These are phyloP conservation scores for Helicoverpa zea DNA, from an alignment of 1,140 invertebrate genomes.

Conservation along the genomic window DNA sequence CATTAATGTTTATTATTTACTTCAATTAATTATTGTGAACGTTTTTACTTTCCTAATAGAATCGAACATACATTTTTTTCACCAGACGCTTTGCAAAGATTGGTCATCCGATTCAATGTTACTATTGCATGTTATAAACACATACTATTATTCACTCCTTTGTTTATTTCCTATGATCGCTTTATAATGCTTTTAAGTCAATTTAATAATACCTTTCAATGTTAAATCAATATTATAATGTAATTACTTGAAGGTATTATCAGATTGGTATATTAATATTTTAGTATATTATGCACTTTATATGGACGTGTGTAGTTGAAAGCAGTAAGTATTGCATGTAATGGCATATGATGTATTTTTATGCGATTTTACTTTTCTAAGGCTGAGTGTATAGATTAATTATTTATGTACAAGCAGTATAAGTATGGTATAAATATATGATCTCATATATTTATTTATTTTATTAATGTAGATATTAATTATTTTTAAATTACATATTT, in stretches of 20 bases:
- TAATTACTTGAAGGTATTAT: neutral
- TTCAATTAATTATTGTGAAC: slow-evolving; percentile 2
- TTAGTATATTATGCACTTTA: slow-evolving; percentile 8
- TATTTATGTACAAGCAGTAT: neutral
- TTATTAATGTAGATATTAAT: neutral
- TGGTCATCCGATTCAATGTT: slow-evolving; percentile 49
- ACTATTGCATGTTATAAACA: slow-evolving; percentile 60
- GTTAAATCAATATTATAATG: neutral
- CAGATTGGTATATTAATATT: slow-evolving; percentile 15
- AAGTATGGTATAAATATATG: neutral
- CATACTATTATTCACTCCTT: slow-evolving; percentile 54
- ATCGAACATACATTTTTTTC: slow-evolving; percentile 44
- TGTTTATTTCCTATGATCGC: slow-evolving; percentile 4
- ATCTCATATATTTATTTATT: neutral
- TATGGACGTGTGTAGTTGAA: slow-evolving; percentile 8
- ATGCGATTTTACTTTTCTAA: neutral
- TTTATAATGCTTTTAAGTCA: neutral
- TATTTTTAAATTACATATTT: neutral
- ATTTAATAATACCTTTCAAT: slow-evolving; percentile 7
- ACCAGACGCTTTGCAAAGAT: slow-evolving; percentile 53
- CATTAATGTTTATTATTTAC: neutral
- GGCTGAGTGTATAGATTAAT: neutral
- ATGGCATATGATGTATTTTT: neutral
- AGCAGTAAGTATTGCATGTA: slow-evolving; percentile 28
- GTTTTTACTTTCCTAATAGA: neutral